Base-by-base conservation (phyloP, 2,797 vertebrate species). In the Smutsia gigantea region DNA sequence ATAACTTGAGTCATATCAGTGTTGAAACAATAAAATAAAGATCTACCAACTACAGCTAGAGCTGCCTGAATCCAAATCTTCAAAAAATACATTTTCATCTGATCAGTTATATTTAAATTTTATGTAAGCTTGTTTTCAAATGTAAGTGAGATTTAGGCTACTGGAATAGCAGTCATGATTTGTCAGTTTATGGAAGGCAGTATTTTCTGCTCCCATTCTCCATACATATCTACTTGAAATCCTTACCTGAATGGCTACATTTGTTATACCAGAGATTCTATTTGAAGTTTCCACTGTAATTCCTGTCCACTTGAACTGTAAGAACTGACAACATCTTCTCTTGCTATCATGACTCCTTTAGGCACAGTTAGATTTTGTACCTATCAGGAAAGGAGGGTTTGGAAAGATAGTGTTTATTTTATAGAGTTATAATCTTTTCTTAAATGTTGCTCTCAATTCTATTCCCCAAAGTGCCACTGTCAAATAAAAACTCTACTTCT, bases 401-500 rank as follows among this genome's bases (percentile, higher is more conserved):
- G 29, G 31, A 75, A 89, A 92, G 17, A 75, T 69, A 78, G 37
- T 81, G 27, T 75, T 95, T 89, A 77, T 87, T 97, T 95, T 94
- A 75, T 18, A 77, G 82, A 71, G 51, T 92, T 81, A 85, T 79
- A 85, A 87, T 87, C 85, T 92, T 95, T 89, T 90, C 27, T 93
- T 86, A 79, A 92, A 53, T 93, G 23, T 39, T 95, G 71, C 81
- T 94, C 39, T 88, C 53, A 64, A 1, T 91, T 88, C 57, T 87
- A 29, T 95, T 87, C 42, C 34, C 51, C 75, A 83, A 92, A 66
- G 37, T 75, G n/a, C 51, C 27, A 27, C 37, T 86, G 72, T n/a
- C 59, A 93, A 90, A 93, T 88, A 84, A 94, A 96, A 96, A 87
- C 49, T 92, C 85, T 11, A 34, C 53, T 85, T 94, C 39, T 83